Evolutionary conservation across 2,797 vertebrate species (phyloP), one percentile per base, ranked within the genome.

Genomic region (Micromesistius poutassou): DNA sequence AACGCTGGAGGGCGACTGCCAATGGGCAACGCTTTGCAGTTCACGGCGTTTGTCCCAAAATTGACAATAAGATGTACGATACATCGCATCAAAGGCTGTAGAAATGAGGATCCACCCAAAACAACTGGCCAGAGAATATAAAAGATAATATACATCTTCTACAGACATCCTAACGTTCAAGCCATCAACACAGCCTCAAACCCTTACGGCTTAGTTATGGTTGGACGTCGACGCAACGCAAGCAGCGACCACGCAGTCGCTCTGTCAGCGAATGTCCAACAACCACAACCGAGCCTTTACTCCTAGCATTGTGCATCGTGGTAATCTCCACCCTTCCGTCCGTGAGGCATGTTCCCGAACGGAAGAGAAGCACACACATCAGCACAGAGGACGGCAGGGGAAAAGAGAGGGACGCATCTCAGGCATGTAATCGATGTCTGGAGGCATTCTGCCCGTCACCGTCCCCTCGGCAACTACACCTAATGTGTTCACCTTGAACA

Each of bases 401-500:
- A 74, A 85, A 1, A 35, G 78, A 83, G 75, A 75, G 62, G 55
- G 77, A 73, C 73, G 74, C 50, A 81, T 50, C 68, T 1, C 7
- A 78, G 82, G 74, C 83, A 84, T 55, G 77, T 86, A 84, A 85
- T 87, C 82, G 9, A 86, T 88, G 82, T 80, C 76, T 46, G 72
- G 66, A 74, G 76, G 73, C 72, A 82, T 82, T 89, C 78, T 83
- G 81, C 72, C 72, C 77, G 82, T 78, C 76, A 74, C n/a, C 3
- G 71, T 68, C 70, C 78, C 79, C 76, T 16, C 35, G 76, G 75
- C 74, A 81, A 76, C 30, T 22, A 75, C n/a, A 79, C 77, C 36
- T 25, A 75, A 78, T 76, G 86, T 87, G 84, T 85, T 90, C 81
- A 88, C 84, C 82, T 82, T 85, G 81, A 82, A 78, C 68, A 80